Evolutionary conservation across 2,113 vertebrate species (phyloP), one percentile per base, ranked within the genome.

Genomic region (Sapayoa aenigma): DNA sequence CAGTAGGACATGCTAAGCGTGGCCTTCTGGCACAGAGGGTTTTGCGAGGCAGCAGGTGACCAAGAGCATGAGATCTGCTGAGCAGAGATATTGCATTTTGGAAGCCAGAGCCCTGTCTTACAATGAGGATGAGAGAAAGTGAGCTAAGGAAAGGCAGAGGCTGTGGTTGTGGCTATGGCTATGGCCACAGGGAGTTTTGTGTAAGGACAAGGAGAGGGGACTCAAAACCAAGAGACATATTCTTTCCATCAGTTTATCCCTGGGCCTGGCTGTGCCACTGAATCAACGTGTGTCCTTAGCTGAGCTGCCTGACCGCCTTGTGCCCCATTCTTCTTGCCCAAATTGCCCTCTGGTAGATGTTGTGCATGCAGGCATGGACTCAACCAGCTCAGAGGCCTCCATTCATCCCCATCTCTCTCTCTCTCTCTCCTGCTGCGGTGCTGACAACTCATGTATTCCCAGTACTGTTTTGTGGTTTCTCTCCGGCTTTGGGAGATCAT

Each of bases 401-500:
- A 74, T 92, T 86, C 85, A 74, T 94, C 90, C 79, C 72, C 83
- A 71, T 94, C 90, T 68, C 76, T 39, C 67, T 65, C 67, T 92
- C 75, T 80, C 47, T 47, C 75, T 79, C 42, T 91, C 94, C 90
- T 3, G 16, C 96, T 94, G 92, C 0, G 24, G 85, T 74, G 92
- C 76, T 96, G 96, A 96, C 94, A 97, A 86, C 72, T 92, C 79
- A 67, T 86, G 80, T 84, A 95, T 93, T 93, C 76, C 83, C 86
- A 92, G 68, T 76, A 35, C 46, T 63, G 35, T 1, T 9, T 86
- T 94, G 92, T 76, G 92, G 96, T 95, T 96, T 95, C 39, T 88
- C 85, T 93, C 65, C 1, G 17, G 88, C 94, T 95, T 83, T 80
- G 63, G 83, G 59, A 88, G 68, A 46, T 72, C 21, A 2, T 46